These are phyloP conservation scores for Aspidiotus rigidus DNA, from an alignment of 2,888 invertebrate species.

Conservation along the genomic window DNA sequence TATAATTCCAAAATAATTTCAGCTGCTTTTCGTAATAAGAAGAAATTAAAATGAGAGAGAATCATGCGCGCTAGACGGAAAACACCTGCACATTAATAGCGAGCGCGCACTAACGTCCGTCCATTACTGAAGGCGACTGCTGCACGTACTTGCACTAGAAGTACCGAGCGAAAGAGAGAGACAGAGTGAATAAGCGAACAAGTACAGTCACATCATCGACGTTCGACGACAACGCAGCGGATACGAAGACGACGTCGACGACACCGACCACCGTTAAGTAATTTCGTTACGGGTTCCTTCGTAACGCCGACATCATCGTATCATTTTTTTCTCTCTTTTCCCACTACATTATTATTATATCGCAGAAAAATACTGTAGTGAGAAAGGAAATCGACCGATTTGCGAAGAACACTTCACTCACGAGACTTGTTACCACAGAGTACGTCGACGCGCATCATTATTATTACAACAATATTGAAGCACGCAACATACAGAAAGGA, in stretches of 20 bases:
- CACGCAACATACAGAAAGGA: too few relatives aligned
- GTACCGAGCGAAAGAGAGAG: too few relatives aligned
- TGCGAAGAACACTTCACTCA: too few relatives aligned
- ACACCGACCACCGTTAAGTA: conserved; percentile 19
- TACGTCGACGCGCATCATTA: too few relatives aligned
- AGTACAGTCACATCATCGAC: background rate
- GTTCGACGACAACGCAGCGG: background rate
- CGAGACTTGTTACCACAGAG: too few relatives aligned
- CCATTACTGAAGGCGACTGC: conserved; percentile 23
- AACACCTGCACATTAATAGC: conserved; percentile 24
- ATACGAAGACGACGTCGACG: conserved; percentile 5
- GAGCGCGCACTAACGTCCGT: conserved; percentile 14
- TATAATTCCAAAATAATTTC: background rate
- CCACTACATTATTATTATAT: too few relatives aligned
- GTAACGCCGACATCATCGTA: too few relatives aligned
- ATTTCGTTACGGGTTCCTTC: background rate
- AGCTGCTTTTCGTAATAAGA: background rate
- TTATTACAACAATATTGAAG: too few relatives aligned
- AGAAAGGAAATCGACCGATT: too few relatives aligned
- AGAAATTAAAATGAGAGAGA: background rate
- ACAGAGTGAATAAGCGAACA: background rate
- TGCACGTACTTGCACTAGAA: conserved; percentile 3
- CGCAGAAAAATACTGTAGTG: too few relatives aligned
- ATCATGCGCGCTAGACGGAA: conserved; percentile 18
- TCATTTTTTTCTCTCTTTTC: too few relatives aligned